Evolutionary conservation across 1,140 invertebrate species (phyloP).

Genomic region (Drosophila serrata): DNA sequence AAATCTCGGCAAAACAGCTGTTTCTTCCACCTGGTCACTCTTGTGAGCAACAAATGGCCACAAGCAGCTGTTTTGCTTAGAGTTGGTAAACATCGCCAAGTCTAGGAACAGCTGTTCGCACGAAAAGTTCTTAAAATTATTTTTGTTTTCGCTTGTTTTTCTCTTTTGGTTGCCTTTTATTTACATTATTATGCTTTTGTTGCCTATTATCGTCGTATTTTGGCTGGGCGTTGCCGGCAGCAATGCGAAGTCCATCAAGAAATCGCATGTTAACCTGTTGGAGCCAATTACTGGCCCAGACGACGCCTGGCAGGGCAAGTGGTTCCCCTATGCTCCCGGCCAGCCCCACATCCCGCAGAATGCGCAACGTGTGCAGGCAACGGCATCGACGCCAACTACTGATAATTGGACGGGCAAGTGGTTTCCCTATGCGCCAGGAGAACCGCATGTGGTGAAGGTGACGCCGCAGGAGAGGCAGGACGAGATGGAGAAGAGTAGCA

Average conservation of each 20-base stretch:
- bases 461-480: not conserved
- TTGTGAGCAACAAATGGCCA: not conserved
- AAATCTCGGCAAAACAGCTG: slow-evolving; percentile 5
- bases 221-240: slow-evolving; percentile 22
- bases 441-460: not conserved
- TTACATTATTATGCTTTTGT: slow-evolving; percentile 44
- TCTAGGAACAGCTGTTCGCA: slow-evolving; percentile 46
- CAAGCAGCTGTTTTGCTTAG: slow-evolving; percentile 4
- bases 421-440: slow-evolving; percentile 20
- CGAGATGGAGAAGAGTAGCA: not conserved
- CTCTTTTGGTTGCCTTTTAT: slow-evolving; percentile 37
- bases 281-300: slow-evolving; percentile 15
- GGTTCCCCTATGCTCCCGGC: slow-evolving; percentile 61
- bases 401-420: slow-evolving; percentile 18
- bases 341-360: slow-evolving; percentile 20
- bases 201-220: slow-evolving; percentile 15
- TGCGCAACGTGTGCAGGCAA: not conserved
- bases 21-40: slow-evolving; percentile 10
- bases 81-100: slow-evolving; percentile 44
- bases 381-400: not conserved
- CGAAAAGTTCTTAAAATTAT: slow-evolving; percentile 49
- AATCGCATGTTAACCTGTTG: slow-evolving; percentile 50
- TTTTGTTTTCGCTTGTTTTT: slow-evolving; percentile 45
- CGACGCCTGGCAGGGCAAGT: slow-evolving; percentile 20
- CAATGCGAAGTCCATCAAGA: slow-evolving; percentile 63